Percentiles rank a stretch among this genome's conserved stretches.
Evolutionary conservation across 2,113 vertebrate genomes (phyloP).

Genomic region (Coptodon bakossiorum): DNA sequence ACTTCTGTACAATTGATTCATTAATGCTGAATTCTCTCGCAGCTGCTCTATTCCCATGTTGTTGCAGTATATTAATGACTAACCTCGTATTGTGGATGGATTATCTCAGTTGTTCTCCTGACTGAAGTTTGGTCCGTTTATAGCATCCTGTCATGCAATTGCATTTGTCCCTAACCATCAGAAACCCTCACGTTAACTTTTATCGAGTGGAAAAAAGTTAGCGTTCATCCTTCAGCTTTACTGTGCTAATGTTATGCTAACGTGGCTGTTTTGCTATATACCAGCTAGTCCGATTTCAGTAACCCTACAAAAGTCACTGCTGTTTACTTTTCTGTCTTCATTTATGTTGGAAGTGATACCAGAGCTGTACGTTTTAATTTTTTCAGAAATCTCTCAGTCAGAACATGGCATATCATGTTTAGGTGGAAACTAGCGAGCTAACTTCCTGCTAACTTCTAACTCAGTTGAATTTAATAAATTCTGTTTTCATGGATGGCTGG

Average conservation of each 20-base stretch:
- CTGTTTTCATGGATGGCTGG: too few species aligned
- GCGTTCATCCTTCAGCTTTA: background rate
- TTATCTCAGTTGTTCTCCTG: background rate
- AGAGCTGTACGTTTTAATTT: fast-evolving
- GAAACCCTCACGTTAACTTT: background rate
- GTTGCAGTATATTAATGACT: background rate
- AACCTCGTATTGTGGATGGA: background rate
- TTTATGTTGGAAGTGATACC: background rate
- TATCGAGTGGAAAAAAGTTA: background rate
- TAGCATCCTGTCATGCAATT: background rate
- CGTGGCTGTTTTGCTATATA: fast-evolving
- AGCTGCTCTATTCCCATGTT: background rate
- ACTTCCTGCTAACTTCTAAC: too few species aligned
- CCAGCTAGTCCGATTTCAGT: background rate
- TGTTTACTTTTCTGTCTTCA: background rate
- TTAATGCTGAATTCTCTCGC: background rate
- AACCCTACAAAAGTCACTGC: background rate
- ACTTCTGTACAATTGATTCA: background rate
- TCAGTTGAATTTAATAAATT: too few species aligned
- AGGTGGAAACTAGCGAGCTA: too few species aligned
- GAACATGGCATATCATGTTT: too few species aligned
- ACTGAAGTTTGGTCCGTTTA: background rate
- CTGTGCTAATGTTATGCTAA: background rate
- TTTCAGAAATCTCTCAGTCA: background rate
- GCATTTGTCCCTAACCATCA: background rate